Percentiles rank a stretch among this genome's conserved stretches.
These are phyloP conservation scores for Hippocampus guttulatus DNA, from an alignment of 2,113 vertebrate genomes.

Conservation along the genomic window DNA sequence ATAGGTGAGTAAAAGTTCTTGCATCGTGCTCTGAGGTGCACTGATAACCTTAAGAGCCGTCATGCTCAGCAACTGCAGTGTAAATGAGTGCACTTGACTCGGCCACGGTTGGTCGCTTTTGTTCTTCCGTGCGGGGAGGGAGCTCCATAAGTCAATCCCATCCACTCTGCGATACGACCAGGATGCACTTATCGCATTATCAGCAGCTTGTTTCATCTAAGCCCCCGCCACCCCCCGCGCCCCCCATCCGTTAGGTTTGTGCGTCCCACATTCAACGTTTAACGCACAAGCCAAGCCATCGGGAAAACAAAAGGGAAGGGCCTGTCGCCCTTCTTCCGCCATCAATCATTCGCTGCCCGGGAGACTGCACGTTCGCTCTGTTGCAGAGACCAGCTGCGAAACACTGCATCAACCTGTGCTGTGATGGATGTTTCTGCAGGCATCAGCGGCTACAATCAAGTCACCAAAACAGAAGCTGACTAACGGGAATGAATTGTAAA, in stretches of 20 bases:
- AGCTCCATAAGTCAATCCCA: slow-evolving; percentile 59
- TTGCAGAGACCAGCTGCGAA: slow-evolving; percentile 39
- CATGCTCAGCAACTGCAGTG: slow-evolving; percentile 43
- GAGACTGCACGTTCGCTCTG: slow-evolving; percentile 46
- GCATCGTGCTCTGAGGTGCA: slow-evolving; percentile 34
- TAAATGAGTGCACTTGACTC: slow-evolving; percentile 50
- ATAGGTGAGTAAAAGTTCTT: slow-evolving; percentile 37
- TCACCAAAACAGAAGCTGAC: background rate
- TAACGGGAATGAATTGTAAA: background rate
- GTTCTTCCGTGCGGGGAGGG: slow-evolving; percentile 34
- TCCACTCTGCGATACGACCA: slow-evolving; percentile 37
- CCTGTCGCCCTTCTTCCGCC: slow-evolving; percentile 25
- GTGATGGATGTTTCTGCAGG: slow-evolving; percentile 44
- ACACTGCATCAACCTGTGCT: slow-evolving; percentile 47
- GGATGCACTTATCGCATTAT: slow-evolving; percentile 60
- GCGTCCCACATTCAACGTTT: slow-evolving; percentile 57
- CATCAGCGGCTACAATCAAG: background rate
- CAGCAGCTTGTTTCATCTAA: slow-evolving; percentile 59
- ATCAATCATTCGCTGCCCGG: slow-evolving; percentile 67
- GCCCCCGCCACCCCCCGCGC: background rate
- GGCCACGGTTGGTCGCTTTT: slow-evolving; percentile 55
- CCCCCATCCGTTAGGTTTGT: slow-evolving; percentile 44
- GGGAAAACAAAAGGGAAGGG: slow-evolving; percentile 47
- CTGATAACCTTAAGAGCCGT: slow-evolving; percentile 59
- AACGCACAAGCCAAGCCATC: slow-evolving; percentile 26